Evolutionary conservation across 2,888 invertebrate species (phyloP), one percentile per base, ranked within the genome.

Genomic region (Tyria jacobaeae): DNA sequence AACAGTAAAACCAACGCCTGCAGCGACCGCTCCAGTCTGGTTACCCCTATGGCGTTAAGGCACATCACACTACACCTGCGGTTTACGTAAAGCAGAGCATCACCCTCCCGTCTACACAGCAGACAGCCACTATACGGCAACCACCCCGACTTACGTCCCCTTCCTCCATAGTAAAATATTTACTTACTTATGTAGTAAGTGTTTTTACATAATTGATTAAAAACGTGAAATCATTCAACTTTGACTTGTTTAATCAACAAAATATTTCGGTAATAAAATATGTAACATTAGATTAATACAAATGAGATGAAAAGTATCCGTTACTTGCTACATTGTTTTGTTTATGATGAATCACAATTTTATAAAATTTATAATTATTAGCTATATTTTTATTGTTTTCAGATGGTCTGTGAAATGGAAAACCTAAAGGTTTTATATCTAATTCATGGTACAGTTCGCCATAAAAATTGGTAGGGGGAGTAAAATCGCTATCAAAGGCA

Each of bases 341-440:
- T 56, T 85, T 84, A 64, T 93, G 93, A 71, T 80, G 89, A 39
- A 94, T 73, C 14, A 86, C 70, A 3, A 94, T 70, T 66, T 92
- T 89, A 66, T 82, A 89, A 79, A 93, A 93, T 62, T 80, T 86
- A 62, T 89, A 93, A 78, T 92, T 93, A 54, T 71, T 75, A 15
- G 81, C 82, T 41, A 66, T 64, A 12, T 77, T 66, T 39, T 83
- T 83, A 44, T 77, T 78, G 17, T 81, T 73, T 41, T 63, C 59
- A 21, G 84, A 81, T 75, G 79, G 79, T 68, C 89, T 88, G 61
- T 93, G 88, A 50, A 93, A 92, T n/a, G 93, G 93, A 79, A 91
- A 93, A 3, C 93, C 93, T 53, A 92, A 68, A 10, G 92, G 91
- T 64, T 86, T 88, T 14, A 75, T 76, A 70, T 91, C 90, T 6